phyloP scores from a whole-genome alignment of 2,888 invertebrate genomes.

The Tetheella fluctuosa region DNA sequence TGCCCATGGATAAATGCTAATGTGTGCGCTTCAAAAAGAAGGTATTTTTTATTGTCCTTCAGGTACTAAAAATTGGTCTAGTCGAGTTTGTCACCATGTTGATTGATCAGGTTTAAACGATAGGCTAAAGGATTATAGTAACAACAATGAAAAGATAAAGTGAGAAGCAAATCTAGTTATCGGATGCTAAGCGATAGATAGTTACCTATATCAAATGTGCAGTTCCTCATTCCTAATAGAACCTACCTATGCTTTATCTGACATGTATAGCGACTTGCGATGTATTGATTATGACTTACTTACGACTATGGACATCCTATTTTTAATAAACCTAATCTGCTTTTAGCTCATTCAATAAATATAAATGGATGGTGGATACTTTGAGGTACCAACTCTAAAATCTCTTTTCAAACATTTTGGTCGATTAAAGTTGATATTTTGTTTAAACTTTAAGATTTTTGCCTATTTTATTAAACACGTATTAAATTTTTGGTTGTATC shows the following conservation, averaged over 20 bases:
- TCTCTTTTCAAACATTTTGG: too few species aligned
- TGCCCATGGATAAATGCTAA: constrained; percentile 32
- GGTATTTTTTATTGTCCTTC: constrained; percentile 21
- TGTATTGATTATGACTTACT: too few species aligned
- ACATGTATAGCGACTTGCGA: neutral
- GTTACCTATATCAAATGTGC: neutral
- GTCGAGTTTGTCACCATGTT: neutral
- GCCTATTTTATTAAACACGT: too few species aligned
- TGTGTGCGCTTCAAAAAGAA: constrained; percentile 26
- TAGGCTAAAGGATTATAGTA: neutral
- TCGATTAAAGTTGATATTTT: too few species aligned
- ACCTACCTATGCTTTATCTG: neutral
- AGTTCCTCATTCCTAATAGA: neutral
- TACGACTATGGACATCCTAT: too few species aligned
- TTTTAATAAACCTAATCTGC: too few species aligned
- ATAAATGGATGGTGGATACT: too few species aligned
- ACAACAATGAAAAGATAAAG: neutral
- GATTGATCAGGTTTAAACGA: neutral
- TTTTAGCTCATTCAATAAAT: too few species aligned
- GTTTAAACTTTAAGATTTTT: too few species aligned
- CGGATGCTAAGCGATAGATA: neutral
- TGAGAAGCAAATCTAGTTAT: neutral
- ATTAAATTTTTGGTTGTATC: too few species aligned
- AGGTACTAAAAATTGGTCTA: constrained; percentile 5
- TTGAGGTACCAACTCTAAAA: too few species aligned